Conservation (phyloP, 2,888 invertebrate species). For the Nemotelus nigrinus region DNA sequence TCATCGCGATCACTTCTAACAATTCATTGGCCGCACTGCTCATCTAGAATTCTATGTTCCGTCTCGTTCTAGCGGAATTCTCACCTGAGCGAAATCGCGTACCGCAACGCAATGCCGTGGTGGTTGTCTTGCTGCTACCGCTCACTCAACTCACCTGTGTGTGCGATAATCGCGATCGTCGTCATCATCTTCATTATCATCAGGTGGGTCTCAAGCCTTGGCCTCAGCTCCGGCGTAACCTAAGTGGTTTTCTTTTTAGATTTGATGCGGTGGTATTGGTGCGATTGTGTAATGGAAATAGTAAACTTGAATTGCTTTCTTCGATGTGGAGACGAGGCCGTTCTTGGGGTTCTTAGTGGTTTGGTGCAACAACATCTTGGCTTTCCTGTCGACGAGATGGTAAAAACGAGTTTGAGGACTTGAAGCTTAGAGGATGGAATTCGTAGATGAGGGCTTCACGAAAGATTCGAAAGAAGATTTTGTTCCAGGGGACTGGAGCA, state of each 20-base stretch:
- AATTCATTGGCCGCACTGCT: conserved; percentile 44
- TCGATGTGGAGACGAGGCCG: neutral
- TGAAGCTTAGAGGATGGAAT: conserved; percentile 7
- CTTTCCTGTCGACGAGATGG: neutral
- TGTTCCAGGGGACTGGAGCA: neutral
- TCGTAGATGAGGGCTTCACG: neutral
- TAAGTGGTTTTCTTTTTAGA: conserved; percentile 20
- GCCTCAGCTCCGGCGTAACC: conserved; percentile 4
- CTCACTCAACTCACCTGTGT: conserved; percentile 30
- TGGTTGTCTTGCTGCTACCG: neutral
- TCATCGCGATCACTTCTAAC: conserved; percentile 37
- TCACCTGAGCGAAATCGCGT: conserved; percentile 28
- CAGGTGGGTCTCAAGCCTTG: conserved; percentile 33
- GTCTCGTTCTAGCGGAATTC: conserved; percentile 31
- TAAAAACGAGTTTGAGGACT: neutral
- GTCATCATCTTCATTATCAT: conserved; percentile 9
- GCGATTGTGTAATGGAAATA: conserved; percentile 31
- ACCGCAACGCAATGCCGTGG: neutral
- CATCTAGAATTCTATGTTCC: conserved; percentile 24
- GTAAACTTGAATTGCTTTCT: conserved; percentile 3
- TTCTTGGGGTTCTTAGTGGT: conserved; percentile 3
- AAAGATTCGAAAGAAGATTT: neutral
- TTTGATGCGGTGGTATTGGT: neutral
- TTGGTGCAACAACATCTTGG: conserved; percentile 16
- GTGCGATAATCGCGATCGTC: conserved; percentile 31